These are phyloP conservation scores for Carettochelys insculpta DNA, from an alignment of 2,113 vertebrate species.

Conservation along the genomic window DNA sequence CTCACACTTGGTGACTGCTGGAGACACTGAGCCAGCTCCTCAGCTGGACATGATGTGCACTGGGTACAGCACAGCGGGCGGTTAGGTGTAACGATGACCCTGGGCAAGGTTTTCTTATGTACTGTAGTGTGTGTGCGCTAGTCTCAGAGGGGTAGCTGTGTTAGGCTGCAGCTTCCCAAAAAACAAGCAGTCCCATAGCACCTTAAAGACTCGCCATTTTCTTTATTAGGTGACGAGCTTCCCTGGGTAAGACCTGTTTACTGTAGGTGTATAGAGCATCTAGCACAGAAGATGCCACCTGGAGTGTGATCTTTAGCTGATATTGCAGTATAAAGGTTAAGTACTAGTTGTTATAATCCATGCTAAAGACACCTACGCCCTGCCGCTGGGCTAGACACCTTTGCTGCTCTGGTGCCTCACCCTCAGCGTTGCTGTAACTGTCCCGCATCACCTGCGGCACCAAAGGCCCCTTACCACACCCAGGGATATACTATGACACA, in stretches of 20 bases:
- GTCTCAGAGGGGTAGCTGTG: no score
- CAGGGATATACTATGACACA: not conserved
- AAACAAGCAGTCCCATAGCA: no score
- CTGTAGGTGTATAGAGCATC: rapidly evolving
- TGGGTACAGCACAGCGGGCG: not conserved
- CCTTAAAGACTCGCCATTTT: no score
- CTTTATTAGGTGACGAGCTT: no score
- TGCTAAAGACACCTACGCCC: not conserved
- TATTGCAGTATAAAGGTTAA: not conserved
- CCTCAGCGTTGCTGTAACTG: not conserved
- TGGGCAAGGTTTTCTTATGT: no score
- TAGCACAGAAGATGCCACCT: rapidly evolving
- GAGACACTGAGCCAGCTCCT: rapidly evolving
- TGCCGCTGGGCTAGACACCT: no score
- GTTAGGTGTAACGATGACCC: not conserved
- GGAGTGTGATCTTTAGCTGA: not conserved
- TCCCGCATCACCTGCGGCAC: rapidly evolving
- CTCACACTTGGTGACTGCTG: rapidly evolving
- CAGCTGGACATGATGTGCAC: rapidly evolving
- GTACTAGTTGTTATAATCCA: not conserved
- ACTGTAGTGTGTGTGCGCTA: no score
- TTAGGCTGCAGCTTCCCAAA: no score
- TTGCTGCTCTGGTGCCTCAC: not conserved
- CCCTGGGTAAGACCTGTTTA: no score
- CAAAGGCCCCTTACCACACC: no score